A percentile compares a stretch with the other conserved stretches of the same genome.
These are phyloP conservation scores for Phalacrocorax aristotelis DNA, from an alignment of 2,113 vertebrate species.

Conservation along the genomic window DNA sequence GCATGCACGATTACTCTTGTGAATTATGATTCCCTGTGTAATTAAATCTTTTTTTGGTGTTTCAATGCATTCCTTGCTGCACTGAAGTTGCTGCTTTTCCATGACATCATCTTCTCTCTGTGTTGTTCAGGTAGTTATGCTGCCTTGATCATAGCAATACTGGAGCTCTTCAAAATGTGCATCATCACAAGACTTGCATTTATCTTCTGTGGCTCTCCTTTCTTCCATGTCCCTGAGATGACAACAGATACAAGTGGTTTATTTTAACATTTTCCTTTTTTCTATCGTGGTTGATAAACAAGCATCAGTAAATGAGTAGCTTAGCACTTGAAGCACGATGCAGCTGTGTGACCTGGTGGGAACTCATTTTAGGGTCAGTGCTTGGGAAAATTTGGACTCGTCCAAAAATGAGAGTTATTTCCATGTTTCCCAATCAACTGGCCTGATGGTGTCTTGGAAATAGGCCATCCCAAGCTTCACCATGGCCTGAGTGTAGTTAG, in stretches of 20 bases:
- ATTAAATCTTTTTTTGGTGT: not conserved
- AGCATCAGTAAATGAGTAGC: not conserved
- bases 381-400: not conserved
- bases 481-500: not conserved
- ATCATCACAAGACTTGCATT: not conserved
- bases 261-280: not conserved
- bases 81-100: rapidly evolving
- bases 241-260: not conserved
- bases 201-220: not conserved
- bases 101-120: not conserved
- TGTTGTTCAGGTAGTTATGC: not conserved
- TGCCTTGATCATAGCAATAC: not conserved
- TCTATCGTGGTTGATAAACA: not conserved
- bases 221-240: not conserved
- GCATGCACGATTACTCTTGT: too few relatives aligned
- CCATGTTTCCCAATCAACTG: not conserved
- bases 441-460: not conserved
- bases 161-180: not conserved
- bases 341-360: not conserved
- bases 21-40: not conserved
- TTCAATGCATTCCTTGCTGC: not conserved
- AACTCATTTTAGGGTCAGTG: not conserved
- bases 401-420: not conserved
- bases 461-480: not conserved
- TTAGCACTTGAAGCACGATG: not conserved